Base-by-base conservation (phyloP, 1,140 invertebrate species). In the Pseudomyrmex concolor region DNA sequence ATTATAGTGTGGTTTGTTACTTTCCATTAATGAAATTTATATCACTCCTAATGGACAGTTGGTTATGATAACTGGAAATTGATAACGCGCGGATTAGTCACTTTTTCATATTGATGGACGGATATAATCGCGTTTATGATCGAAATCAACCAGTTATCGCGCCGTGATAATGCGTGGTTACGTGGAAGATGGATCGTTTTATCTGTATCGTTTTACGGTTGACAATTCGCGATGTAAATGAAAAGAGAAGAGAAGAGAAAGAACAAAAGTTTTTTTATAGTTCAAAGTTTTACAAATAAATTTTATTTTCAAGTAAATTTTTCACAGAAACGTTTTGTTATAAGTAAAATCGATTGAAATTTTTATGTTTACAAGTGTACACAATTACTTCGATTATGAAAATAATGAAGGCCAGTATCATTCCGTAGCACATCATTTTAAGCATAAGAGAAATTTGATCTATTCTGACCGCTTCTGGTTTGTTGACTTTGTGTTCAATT, bases 401-500 rank as follows among this genome's bases (percentile, higher is more conserved):
- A 54, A 87, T 72, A 3, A 87, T 2, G 2, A 86, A 22, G 48
- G 90, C 84, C 15, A 51, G 7, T n/a, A 68, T 9, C 9, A 57
- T 12, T 57, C 89, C 90, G 9, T 60, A n/a, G 9, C 73, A 55
- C 5, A 84, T 17, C 4, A 91, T 74, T 2, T 10, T 15, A 62
- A 89, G 83, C 34, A 90, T 76, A 1, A 90, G 48, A 55, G 66
- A 62, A 2, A 90, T 74, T 84, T 91, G 90, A 54, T 54, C 17
- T 0, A 90, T 59, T 13, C 82, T 71, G 60, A 91, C 84, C 8
- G 80, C 66, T 45, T 85, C 43, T 45, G 72, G 83, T n/a, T 22
- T 17, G 10, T 25, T 15, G 2, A 50, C 1, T 7, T 60, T n/a
- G 0, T 72, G 13, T 17, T 4, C 0, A 0, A 22, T 10, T 54